Evolutionary conservation across 2,797 vertebrate genomes (phyloP).

Genomic region (Karalla daura): DNA sequence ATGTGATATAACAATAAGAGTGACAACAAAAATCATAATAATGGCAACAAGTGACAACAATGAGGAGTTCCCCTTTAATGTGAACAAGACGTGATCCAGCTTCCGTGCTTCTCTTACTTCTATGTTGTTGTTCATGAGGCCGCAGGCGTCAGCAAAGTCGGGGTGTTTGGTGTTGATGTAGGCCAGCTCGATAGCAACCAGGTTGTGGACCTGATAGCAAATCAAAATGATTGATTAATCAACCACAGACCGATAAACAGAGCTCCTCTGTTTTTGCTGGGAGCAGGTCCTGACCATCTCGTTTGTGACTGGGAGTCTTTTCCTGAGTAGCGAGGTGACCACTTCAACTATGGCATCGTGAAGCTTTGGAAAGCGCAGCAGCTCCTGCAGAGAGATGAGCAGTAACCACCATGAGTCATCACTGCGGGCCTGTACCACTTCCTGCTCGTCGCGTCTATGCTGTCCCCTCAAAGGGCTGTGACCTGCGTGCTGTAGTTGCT

Average conservation of each 20-base stretch:
- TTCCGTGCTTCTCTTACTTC: constrained; percentile 82
- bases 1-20: no score
- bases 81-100: no score
- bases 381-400: constrained; percentile 89
- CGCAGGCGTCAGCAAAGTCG: constrained; percentile 97
- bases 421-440: neutral
- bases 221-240: neutral
- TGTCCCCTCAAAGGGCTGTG: constrained; percentile 13
- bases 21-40: no score
- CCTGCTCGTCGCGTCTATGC: constrained; percentile 7
- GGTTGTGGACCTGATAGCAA: constrained; percentile 91
- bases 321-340: constrained; percentile 94
- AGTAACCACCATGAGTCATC: no score
- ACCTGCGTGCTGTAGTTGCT: constrained; percentile 87
- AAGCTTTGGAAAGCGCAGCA: constrained; percentile 96
- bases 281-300: constrained; percentile 90
- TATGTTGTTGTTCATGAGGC: constrained; percentile 97
- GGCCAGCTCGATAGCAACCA: constrained; percentile 97
- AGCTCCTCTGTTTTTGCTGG: neutral
- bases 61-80: neutral
- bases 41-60: no score
- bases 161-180: constrained; percentile 99
- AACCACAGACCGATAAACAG: neutral
- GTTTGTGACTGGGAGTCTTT: constrained; percentile 95
- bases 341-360: constrained; percentile 98